Base-by-base conservation (phyloP, 2,888 invertebrate species). In the Nephrotoma appendiculata region DNA sequence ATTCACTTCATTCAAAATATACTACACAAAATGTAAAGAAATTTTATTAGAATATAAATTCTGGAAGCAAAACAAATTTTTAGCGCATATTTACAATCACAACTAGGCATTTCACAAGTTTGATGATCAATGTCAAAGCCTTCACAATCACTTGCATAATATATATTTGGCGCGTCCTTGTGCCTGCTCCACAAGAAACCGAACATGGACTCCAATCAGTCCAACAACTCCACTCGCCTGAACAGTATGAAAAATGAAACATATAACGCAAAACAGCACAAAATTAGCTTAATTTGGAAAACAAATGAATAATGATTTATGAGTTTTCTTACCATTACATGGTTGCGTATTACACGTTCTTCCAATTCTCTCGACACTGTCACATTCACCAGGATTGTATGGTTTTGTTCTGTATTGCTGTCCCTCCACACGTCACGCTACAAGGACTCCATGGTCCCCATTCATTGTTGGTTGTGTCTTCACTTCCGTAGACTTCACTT, bases 201-300 rank as follows among this genome's bases (percentile, higher is more conserved):
- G 95, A 95, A 89, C 97, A 97, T 11, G 93, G 93, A 3, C 96
- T 94, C 96, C 96, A 97, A 86, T 97, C 96, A 0, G 95, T 94
- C 97, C 97, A 98, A 89, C 97, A 97, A 2, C 95, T 94, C 96
- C 96, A 97, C 89, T 95, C 94, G 48, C 94, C 94, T 84, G 43
- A 48, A 48, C 5, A 71, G 31, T 31, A n/a, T 19, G 6, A 52
- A 15, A 1, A 94, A 31, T 31, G 89, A 41, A 87, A 86, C 43
- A 31, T 41, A 42, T 31, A 15, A 57, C 15, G 52, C 19, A 57
- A 6, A 57, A 57, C 19, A 71, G 9, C 71, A 31, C 9, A 71
- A 71, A 31, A 31, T 71, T 31, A 52, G 52, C 44, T 4, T 31
- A 88, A 31, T 6, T 41, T 6, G 71, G n/a, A n/a, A 2, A 12